These are phyloP conservation scores for Lagenorhynchus albirostris DNA, from an alignment of 2,113 vertebrate genomes.

Conservation along the genomic window DNA sequence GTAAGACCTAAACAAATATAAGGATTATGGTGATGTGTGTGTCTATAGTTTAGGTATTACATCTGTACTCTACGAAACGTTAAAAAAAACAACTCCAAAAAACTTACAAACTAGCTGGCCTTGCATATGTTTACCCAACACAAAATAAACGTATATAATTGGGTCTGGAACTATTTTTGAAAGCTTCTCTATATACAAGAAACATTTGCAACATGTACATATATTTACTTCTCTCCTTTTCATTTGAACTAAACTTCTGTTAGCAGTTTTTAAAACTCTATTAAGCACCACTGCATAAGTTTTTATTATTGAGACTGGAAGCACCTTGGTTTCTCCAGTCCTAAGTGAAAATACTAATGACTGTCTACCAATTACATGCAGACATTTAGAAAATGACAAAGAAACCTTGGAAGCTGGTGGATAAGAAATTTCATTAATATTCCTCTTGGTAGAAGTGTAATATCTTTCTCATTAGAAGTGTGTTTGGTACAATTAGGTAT, in stretches of 20 bases:
- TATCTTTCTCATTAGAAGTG: neutral
- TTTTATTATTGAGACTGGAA: neutral
- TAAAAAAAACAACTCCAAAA: neutral
- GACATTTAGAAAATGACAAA: neutral
- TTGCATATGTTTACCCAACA: neutral
- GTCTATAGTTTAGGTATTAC: neutral
- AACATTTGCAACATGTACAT: neutral
- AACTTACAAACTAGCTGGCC: neutral
- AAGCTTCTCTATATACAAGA: neutral
- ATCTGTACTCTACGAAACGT: neutral
- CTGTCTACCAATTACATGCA: neutral
- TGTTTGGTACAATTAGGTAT: neutral
- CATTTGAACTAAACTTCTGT: conserved; percentile 12
- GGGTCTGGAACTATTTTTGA: neutral
- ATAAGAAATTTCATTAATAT: neutral
- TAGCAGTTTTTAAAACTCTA: neutral
- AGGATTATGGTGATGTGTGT: neutral
- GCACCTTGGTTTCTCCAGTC: neutral
- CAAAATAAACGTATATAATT: neutral
- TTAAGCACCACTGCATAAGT: neutral
- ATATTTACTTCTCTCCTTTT: neutral
- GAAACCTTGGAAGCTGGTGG: neutral
- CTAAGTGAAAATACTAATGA: neutral
- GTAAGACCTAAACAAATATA: neutral
- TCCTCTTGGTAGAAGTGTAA: neutral